These are phyloP conservation scores for Leptopilina drosophilae DNA, from an alignment of 2,888 invertebrate species.

Conservation along the genomic window DNA sequence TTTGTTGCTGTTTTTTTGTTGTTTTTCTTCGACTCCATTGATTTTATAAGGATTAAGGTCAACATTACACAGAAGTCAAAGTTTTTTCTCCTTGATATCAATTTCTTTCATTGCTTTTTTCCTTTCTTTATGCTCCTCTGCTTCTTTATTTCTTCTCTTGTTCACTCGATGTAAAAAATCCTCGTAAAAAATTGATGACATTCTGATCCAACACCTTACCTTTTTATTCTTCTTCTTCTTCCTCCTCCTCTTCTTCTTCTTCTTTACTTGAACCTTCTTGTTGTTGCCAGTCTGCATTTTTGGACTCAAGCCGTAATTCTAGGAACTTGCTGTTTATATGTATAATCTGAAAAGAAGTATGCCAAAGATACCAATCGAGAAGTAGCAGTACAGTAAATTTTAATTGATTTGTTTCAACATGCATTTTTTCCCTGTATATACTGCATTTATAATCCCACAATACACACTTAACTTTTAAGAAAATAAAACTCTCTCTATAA, in stretches of 20 bases:
- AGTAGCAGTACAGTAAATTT: slow-evolving; percentile 58
- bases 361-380: slow-evolving; percentile 70
- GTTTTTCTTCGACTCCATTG: too few species aligned
- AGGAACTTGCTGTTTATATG: slow-evolving; percentile 72
- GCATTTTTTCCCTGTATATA: neutral
- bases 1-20: too few species aligned
- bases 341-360: slow-evolving; percentile 71
- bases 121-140: slow-evolving; percentile 43
- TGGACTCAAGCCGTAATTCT: slow-evolving; percentile 64
- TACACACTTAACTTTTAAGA: neutral
- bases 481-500: too few species aligned
- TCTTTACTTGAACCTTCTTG: slow-evolving; percentile 10
- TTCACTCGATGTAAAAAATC: slow-evolving; percentile 51
- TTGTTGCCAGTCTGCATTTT: slow-evolving; percentile 24
- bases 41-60: neutral
- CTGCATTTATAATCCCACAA: neutral
- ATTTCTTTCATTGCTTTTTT: neutral
- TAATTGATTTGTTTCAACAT: slow-evolving; percentile 54
- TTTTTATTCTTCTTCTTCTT: slow-evolving; percentile 31
- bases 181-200: slow-evolving; percentile 55
- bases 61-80: slow-evolving; percentile 3
- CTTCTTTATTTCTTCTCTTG: slow-evolving; percentile 41
- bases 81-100: neutral
- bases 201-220: slow-evolving; percentile 42
- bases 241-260: slow-evolving; percentile 34